Conservation (phyloP, 2,797 vertebrate genomes). For the Trachops cirrhosus region DNA sequence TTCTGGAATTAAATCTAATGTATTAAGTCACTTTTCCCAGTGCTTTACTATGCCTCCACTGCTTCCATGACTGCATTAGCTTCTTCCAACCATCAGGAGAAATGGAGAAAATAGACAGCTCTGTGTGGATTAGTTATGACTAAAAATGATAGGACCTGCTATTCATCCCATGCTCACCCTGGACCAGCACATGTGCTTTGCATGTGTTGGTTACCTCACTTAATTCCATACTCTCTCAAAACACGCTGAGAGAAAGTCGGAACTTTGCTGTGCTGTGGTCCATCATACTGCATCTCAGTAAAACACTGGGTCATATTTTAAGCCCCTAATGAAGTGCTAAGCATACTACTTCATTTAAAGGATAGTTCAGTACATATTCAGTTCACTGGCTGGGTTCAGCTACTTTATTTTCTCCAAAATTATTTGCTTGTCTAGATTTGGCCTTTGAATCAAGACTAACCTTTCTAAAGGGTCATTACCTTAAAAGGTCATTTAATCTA, state of each 20-base stretch:
- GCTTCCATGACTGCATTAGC: conserved; percentile 43
- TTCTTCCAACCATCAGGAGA: conserved; percentile 33
- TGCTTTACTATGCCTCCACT: neutral
- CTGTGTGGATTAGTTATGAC: neutral
- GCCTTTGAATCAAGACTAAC: conserved; percentile 70
- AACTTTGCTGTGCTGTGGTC: neutral
- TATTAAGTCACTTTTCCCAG: conserved; percentile 33
- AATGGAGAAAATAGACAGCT: conserved; percentile 47
- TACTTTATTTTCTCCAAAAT: conserved; percentile 68
- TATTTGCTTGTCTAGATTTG: conserved; percentile 70
- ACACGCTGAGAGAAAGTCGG: neutral
- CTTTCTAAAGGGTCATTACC: conserved; percentile 68
- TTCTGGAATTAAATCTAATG: conserved; percentile 58
- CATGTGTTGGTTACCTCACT: neutral
- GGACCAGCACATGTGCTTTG: neutral
- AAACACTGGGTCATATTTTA: neutral
- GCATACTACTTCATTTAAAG: conserved; percentile 29
- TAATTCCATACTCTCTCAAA: neutral
- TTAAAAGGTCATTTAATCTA: conserved; percentile 71
- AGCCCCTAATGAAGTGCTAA: neutral
- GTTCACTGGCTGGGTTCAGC: conserved; percentile 33
- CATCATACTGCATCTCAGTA: neutral
- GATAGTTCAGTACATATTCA: conserved; percentile 34
- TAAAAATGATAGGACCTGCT: conserved; percentile 33
- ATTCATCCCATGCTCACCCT: neutral